Base-by-base conservation (phyloP, 2,888 invertebrate species). In the Limnephilus rhombicus region DNA sequence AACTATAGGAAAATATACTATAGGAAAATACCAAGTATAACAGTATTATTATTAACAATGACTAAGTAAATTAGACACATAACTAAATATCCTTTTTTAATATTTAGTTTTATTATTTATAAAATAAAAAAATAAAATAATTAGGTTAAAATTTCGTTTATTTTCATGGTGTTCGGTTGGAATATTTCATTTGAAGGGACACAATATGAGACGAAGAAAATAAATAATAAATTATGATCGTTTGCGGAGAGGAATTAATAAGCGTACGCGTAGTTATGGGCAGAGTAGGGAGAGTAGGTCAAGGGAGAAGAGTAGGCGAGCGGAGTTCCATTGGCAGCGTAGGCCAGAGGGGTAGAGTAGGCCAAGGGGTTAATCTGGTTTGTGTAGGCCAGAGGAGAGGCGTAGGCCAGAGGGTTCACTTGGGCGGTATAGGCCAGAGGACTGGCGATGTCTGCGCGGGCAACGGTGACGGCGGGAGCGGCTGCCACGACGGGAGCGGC, bases 401-500 rank as follows among this genome's bases (percentile, higher is more conserved):
- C 0, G 29, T 81, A 81, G n/a, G 29, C 29, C 29, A 81, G 93
- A 83, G 94, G 94, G 53, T 94, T 94, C 4, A 94, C n/a, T 94
- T 94, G 94, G 89, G 93, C 93, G 92, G 86, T 29, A 18, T 81
- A 81, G 29, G 81, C 18, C 81, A 81, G 81, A 24, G 81, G 81
- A 81, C 18, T 18, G 13, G n/a, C 31, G n/a, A 18, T 18, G 12
- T 12, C 29, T 96, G 96, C 94, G 34, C 92, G 87, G 29, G 90
- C 90, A 80, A 85, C 90, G 31, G 34, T 53, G 49, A 89, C 90
- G 41, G 88, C 91, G 34, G 31, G 88, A 82, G 90, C 90, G 37
- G 41, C 80, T 29, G 86, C 68, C 24, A 85, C 45, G 88, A 83
- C 91, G 37, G 92, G 83, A 41, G 93, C 92, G 15, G 92, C 85